Conservation (phyloP, 92 coral and sea anemone species). For the Umimayanthus chanpuru region DNA sequence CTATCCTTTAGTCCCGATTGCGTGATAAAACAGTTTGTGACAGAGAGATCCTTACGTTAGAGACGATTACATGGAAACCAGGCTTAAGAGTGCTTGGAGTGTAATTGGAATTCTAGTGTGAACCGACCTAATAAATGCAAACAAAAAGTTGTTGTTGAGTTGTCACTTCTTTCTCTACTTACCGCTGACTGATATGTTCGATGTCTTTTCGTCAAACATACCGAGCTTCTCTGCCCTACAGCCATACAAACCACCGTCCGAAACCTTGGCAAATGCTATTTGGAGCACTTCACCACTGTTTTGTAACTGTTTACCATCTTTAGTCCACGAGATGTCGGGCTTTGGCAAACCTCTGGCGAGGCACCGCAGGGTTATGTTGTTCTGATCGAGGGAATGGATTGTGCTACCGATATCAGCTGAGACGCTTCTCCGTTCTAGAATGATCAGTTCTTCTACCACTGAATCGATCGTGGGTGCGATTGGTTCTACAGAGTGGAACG, state of each 20-base stretch:
- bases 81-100: too few species aligned
- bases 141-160: background rate
- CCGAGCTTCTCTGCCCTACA: slow-evolving; percentile 64
- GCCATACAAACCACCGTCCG: slow-evolving; percentile 57
- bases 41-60: too few species aligned
- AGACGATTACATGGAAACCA: too few species aligned
- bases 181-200: slow-evolving; percentile 68
- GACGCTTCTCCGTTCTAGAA: slow-evolving; percentile 17
- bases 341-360: slow-evolving; percentile 73
- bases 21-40: too few species aligned
- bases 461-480: slow-evolving; percentile 34
- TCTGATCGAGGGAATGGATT: slow-evolving; percentile 58
- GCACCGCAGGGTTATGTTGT: slow-evolving; percentile 72
- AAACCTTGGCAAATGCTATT: slow-evolving; percentile 45
- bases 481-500: slow-evolving; percentile 22
- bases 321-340: slow-evolving; percentile 76
- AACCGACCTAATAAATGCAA: too few species aligned
- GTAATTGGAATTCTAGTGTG: too few species aligned
- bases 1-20: too few species aligned
- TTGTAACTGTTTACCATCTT: slow-evolving; percentile 57
- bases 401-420: slow-evolving; percentile 30
- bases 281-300: slow-evolving; percentile 47
- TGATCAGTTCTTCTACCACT: background rate
- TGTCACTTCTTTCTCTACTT: background rate
- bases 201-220: slow-evolving; percentile 61